Conservation (phyloP, 2,888 invertebrate genomes). For the Argyra leucocephala region DNA sequence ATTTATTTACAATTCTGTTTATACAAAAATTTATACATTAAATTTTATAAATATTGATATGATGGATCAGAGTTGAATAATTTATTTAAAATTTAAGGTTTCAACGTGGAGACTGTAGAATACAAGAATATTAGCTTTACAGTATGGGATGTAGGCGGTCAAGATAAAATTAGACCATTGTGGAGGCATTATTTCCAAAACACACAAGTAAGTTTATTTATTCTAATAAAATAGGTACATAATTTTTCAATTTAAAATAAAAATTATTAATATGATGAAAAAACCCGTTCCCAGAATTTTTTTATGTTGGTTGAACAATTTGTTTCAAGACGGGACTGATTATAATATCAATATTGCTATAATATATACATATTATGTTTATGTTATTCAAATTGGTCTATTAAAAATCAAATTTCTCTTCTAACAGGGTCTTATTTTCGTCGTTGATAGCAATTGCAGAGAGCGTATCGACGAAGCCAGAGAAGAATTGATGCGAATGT, state of each 20-base stretch:
- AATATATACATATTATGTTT: slow-evolving; percentile 76
- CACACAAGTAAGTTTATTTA: slow-evolving; percentile 57
- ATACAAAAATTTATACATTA: too few relatives aligned
- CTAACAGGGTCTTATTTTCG: slow-evolving; percentile 89
- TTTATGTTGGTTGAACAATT: slow-evolving; percentile 24
- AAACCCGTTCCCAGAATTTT: slow-evolving; percentile 22
- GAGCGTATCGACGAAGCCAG: slow-evolving; percentile 98
- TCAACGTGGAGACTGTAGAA: slow-evolving; percentile 97
- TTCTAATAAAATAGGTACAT: neutral
- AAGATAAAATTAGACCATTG: slow-evolving; percentile 93
- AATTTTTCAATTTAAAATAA: neutral
- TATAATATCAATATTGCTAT: slow-evolving; percentile 8
- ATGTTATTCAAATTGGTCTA: slow-evolving; percentile 76
- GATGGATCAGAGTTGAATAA: too few relatives aligned
- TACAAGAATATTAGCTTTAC: slow-evolving; percentile 99
- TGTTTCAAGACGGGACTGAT: slow-evolving; percentile 43
- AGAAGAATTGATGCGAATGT: slow-evolving; percentile 97
- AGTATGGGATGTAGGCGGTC: slow-evolving; percentile 96
- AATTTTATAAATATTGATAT: too few relatives aligned
- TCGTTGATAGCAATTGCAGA: slow-evolving; percentile 99
- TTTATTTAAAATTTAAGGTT: slow-evolving; percentile 55
- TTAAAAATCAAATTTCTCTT: slow-evolving; percentile 7
- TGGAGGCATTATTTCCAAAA: slow-evolving; percentile 99
- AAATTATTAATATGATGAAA: slow-evolving; percentile 21
- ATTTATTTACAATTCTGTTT: too few relatives aligned